Conservation (phyloP, 2,888 invertebrate genomes). For the Harpagoxenus sublaevis region DNA sequence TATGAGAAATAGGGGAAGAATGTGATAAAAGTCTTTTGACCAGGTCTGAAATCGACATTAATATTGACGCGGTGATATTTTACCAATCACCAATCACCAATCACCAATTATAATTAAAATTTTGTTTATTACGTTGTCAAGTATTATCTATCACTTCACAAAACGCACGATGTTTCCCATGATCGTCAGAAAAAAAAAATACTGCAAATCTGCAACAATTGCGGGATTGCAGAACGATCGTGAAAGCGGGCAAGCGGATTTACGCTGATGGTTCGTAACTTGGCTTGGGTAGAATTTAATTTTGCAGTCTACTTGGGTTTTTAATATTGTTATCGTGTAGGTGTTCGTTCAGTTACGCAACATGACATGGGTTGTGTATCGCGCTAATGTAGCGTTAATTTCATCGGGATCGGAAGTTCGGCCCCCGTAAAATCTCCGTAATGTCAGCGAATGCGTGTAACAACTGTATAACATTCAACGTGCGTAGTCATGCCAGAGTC, state of each 20-base stretch:
- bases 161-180: not conserved
- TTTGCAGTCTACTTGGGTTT: constrained; percentile 7
- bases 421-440: constrained; percentile 15
- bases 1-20: not conserved
- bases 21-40: not conserved
- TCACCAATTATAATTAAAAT: too few relatives aligned
- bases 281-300: not conserved
- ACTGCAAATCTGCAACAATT: not conserved
- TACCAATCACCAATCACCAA: too few relatives aligned
- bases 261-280: constrained; percentile 10
- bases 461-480: not conserved
- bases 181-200: not conserved
- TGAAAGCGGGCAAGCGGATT: constrained; percentile 27
- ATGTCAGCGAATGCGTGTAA: constrained; percentile 32
- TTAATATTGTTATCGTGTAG: constrained; percentile 3
- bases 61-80: too few relatives aligned
- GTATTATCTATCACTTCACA: not conserved
- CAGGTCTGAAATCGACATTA: not conserved
- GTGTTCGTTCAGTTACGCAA: constrained; percentile 27
- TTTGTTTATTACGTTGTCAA: not conserved
- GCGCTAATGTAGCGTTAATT: constrained; percentile 29
- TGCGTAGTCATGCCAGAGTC: not conserved
- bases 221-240: not conserved
- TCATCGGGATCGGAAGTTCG: constrained; percentile 7
- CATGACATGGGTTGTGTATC: not conserved